Evolutionary conservation across 2,113 vertebrate species (phyloP).

Genomic region (Sturnira hondurensis): DNA sequence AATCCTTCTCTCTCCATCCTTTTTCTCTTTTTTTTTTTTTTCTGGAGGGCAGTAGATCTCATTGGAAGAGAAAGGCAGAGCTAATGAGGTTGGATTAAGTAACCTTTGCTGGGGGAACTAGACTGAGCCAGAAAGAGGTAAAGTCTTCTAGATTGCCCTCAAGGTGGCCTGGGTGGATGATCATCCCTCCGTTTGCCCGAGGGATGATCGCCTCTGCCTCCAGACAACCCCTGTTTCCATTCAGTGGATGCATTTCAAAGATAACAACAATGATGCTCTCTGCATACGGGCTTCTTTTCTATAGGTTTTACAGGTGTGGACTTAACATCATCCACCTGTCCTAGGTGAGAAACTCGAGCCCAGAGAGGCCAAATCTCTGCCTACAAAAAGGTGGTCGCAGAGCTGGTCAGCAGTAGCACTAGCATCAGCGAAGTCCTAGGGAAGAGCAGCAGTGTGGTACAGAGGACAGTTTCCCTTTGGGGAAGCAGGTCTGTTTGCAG

Average conservation of each 20-base stretch:
- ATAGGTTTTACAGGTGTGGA: fast-evolving
- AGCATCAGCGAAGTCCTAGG: background rate
- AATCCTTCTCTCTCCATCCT: background rate
- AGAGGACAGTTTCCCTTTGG: background rate
- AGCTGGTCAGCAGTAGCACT: fast-evolving
- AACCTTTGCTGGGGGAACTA: background rate
- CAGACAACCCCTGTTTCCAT: background rate
- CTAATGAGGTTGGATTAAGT: background rate
- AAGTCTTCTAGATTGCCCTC: background rate
- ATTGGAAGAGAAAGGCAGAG: background rate
- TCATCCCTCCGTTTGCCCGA: background rate
- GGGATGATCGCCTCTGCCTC: background rate
- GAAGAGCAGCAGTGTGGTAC: background rate
- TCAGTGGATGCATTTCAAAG: background rate
- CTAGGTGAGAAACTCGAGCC: background rate
- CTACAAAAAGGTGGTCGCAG: background rate
- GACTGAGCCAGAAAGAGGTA: background rate
- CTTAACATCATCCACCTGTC: background rate
- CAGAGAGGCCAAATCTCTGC: background rate
- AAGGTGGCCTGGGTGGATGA: background rate
- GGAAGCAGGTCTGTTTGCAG: background rate
- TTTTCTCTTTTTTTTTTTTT: background rate
- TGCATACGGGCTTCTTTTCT: background rate
- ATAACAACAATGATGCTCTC: too few relatives aligned
- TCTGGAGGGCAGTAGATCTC: background rate